Evolutionary conservation across 2,797 vertebrate genomes (phyloP), one percentile per base, ranked within the genome.

Genomic region (Amblyopsis hoosieri): DNA sequence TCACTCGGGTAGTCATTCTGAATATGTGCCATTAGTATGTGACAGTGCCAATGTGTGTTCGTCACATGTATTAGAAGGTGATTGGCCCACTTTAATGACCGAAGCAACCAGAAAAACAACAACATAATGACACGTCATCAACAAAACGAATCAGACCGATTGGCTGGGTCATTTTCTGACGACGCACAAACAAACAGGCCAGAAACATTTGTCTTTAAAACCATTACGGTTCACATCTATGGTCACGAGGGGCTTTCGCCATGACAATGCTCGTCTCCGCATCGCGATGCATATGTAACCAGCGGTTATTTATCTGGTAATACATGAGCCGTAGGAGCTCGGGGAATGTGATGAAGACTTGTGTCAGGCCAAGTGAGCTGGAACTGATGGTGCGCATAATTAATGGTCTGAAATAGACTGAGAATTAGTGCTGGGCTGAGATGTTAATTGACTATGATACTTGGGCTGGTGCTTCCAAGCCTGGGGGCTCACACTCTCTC

Each of bases 371-470:
- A 90, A 91, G 90, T 83, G 86, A 92, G 85, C 85, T 89, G 89
- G 83, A 92, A 90, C 88, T 80, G 90, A 93, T 86, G 90, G 78
- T 84, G 86, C 80, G 79, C 82, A 90, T 93, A 91, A 92, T 93
- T 92, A 92, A 90, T 88, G 87, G 80, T 91, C 85, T 81, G 82
- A 90, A 91, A 91, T 90, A 91, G 88, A 91, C 87, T 87, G 82
- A 81, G 86, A 86, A 90, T 91, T 90, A 91, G 89, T 83, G 82
- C 81, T 83, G 80, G 82, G 86, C 84, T 82, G 71, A 80, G 85
- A 90, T 85, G 88, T 88, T 93, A 92, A 94, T 92, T 91, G 91
- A 90, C 88, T 86, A 86, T 83, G 88, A 92, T 92, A 87, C 87
- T 90, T 90, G 74, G 80, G 80, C 85, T 86, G 89, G 90, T 91